Evolutionary conservation across 2,113 vertebrate genomes (phyloP), one percentile per base, ranked within the genome.

Genomic region (cat (Felis catus)): DNA sequence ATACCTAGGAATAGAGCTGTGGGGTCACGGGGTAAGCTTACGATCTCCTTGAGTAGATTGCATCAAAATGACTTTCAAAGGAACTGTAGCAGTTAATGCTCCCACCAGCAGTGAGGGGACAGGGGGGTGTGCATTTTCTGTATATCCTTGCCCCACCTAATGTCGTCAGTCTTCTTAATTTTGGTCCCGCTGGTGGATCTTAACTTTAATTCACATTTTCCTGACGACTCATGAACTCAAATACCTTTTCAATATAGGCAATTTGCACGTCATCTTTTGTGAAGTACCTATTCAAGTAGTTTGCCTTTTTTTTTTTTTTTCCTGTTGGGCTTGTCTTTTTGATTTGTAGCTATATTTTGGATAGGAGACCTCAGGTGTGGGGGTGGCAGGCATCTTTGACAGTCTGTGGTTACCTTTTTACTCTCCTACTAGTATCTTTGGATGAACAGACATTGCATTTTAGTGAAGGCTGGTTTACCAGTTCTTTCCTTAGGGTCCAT

Each of bases 121-220:
- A 18, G 14, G 53, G 21, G 58, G 2, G 23, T 1, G 45, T 27
- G 51, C 48, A 4, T 11, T 36, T 81, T 18, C 5, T 76, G 73
- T 39, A 3, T 10, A 3, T 36, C 15, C 23, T 70, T 84, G 33
- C n/a, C 27, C 0, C 2, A 3, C 68, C 2, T 16, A 10, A 1
- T 76, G 2, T 1, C 16, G 7, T 4, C 74, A 7, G 0, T 51
- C 33, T 65, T 78, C 79, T 86, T n/a, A 13, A 27, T 55, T 29
- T 79, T 39, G 68, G 36, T 25, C 18, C 41, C 78, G 74, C 4
- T n/a, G 25, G 18, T 31, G 33, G 36, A 51, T 55, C 29, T 88
- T 53, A 21, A 31, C 63, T 82, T 97, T 48, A 33, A 51, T 86
- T 66, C 61, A 21, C 29, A 41, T 92, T 83, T 85, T 94, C 31